These are phyloP conservation scores for Lerista edwardsae DNA, from an alignment of 2,797 vertebrate species.

Conservation along the genomic window DNA sequence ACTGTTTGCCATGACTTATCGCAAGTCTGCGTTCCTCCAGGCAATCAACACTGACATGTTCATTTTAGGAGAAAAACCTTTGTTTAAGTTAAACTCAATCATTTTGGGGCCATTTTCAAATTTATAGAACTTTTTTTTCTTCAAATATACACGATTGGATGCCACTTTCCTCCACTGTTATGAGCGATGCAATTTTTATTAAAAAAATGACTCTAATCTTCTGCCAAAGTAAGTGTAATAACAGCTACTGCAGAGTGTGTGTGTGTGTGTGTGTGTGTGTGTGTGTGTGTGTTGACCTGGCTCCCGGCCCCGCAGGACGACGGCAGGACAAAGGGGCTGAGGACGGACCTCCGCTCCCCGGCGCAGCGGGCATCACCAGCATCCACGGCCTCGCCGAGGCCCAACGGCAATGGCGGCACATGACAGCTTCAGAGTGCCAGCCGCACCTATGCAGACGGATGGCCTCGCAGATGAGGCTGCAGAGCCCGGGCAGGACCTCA, in stretches of 20 bases:
- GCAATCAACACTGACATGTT: not conserved
- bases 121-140: not conserved
- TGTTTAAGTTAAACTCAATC: constrained; percentile 12
- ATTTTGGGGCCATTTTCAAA: not conserved
- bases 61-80: not conserved
- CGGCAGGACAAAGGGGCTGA: no score
- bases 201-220: not conserved
- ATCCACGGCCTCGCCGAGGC: no score
- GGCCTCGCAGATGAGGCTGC: no score
- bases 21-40: not conserved
- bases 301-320: no score
- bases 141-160: not conserved
- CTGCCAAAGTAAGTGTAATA: not conserved
- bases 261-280: no score
- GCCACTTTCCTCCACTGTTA: not conserved
- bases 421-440: no score
- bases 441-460: no score
- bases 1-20: not conserved
- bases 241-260: not conserved
- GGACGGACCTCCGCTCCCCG: no score
- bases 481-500: no score
- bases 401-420: no score
- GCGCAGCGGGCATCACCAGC: no score
- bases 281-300: no score
- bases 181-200: not conserved